Evolutionary conservation across 1,140 invertebrate species (phyloP), one percentile per base, ranked within the genome.

Genomic region (Drosophila bipectinata): DNA sequence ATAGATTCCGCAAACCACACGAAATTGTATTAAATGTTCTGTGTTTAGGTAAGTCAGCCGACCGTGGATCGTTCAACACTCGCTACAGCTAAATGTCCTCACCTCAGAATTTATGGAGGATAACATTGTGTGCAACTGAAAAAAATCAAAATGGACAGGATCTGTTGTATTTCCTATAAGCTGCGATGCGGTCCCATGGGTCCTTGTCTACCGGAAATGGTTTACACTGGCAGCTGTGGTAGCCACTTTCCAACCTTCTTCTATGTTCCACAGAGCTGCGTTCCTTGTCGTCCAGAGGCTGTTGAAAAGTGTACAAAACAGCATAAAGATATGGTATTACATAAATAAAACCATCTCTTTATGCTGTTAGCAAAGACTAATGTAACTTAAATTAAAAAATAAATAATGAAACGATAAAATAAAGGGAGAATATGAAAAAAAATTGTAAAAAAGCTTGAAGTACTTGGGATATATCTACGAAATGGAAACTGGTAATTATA

Each of bases 21-120:
- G 32, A 48, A 68, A 68, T 69, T 26, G 44, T 68, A 69, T 56
- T 68, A 56, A 69, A 69, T 68, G 51, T 37, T 32, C 24, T 47
- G 49, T 48, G 12, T 55, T 67, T 68, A 32, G 49, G 66, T 52
- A 67, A 52, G 26, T 28, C 26, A 28, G 6, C 28, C 34, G 59
- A 64, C 63, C 63, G 34, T 53, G 14, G 34, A 67, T 26, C 47
- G 63, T 52, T 45, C 49, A 67, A 44, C 45, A 64, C 34, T 53
- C 9, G 8, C 9, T 10, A 14, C 26, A 26, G 18, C 21, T 8
- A 18, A 44, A 45, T 24, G 15, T 49, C n/a, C 18, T 30, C 32
- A 15, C n/a, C 10, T 30, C 3, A 21, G 9, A 18, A 7, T 14
- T 49, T 28, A 37, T 37, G 4, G 34, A 10, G 34, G 34, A 12